A percentile compares a stretch with the other conserved stretches of the same genome.
These are phyloP conservation scores for Diacarnus erythraeanus DNA, from an alignment of 37 sponge, comb jelly and placozoan genomes.

Conservation along the genomic window DNA sequence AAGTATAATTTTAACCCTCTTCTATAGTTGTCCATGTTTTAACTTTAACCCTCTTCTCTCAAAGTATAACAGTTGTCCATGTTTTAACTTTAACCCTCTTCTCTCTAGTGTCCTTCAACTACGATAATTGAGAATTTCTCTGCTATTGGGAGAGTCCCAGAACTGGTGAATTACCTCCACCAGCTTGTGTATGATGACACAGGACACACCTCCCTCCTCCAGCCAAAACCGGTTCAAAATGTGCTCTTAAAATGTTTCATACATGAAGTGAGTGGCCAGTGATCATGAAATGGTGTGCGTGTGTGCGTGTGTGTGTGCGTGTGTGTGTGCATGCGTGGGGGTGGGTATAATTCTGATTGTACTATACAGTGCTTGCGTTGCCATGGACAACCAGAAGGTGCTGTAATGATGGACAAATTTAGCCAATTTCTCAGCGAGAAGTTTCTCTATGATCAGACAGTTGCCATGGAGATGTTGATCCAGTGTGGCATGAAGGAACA, in stretches of 20 bases:
- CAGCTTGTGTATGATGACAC: constrained; percentile 55
- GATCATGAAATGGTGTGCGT: too few species aligned
- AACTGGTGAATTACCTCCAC: constrained; percentile 51
- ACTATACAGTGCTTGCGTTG: constrained; percentile 29
- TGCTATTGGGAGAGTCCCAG: constrained; percentile 29
- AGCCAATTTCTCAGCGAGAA: constrained; percentile 64
- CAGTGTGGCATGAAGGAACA: constrained; percentile 59
- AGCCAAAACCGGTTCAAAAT: constrained; percentile 50
- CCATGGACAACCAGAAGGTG: constrained; percentile 29
- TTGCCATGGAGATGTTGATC: constrained; percentile 67
- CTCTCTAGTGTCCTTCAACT: constrained; percentile 24
- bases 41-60: neutral
- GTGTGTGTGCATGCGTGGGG: neutral
- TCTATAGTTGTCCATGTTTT: neutral
- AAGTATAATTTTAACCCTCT: neutral
- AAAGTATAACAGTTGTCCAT: too few species aligned
- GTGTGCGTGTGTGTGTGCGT: neutral
- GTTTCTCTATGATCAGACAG: constrained; percentile 59
- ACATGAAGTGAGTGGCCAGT: constrained; percentile 62
- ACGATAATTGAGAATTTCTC: constrained; percentile 42
- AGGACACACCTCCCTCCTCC: constrained; percentile 17
- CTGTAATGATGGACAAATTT: constrained; percentile 38
- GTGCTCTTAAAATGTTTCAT: constrained; percentile 64
- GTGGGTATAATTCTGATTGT: neutral
- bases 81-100: too few species aligned